These are phyloP conservation scores for Cassiopea xamachana DNA, from an alignment of 30 jellyfish, hydroid and myxozoan species.

Conservation along the genomic window DNA sequence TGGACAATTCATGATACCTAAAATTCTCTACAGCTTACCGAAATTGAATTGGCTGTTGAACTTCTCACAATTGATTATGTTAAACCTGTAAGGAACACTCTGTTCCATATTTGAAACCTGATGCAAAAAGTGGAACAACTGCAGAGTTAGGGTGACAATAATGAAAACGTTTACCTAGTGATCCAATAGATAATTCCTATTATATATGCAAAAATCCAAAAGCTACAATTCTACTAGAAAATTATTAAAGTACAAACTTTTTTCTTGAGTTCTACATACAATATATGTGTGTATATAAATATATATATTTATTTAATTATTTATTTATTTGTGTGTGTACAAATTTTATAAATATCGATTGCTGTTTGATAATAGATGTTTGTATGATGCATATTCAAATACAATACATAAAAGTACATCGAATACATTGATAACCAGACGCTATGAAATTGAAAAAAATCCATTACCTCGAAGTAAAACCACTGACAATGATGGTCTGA, in stretches of 20 bases:
- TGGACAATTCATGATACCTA: not conserved
- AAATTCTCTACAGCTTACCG: slow-evolving; percentile 57
- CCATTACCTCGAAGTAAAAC: slow-evolving; percentile 91
- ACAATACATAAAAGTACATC: no score
- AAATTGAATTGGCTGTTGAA: slow-evolving; percentile 92
- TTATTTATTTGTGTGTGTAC: no score
- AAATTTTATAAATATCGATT: no score
- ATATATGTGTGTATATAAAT: not conserved
- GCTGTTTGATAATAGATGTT: no score
- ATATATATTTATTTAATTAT: no score
- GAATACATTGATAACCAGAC: no score
- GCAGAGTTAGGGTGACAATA: no score
- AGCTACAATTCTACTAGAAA: not conserved
- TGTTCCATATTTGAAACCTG: slow-evolving; percentile 91
- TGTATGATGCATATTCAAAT: no score
- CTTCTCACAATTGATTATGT: slow-evolving; percentile 95
- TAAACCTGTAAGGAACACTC: slow-evolving; percentile 80
- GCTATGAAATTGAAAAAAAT: not conserved
- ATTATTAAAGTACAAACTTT: no score
- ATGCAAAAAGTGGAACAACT: not conserved
- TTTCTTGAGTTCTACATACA: no score
- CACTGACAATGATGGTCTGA: slow-evolving; percentile 93
- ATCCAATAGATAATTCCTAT: no score
- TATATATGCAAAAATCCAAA: not conserved
- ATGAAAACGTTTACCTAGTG: no score